Evolutionary conservation across 2,797 vertebrate species (phyloP).

Genomic region (Platyrinchus mystaceus): DNA sequence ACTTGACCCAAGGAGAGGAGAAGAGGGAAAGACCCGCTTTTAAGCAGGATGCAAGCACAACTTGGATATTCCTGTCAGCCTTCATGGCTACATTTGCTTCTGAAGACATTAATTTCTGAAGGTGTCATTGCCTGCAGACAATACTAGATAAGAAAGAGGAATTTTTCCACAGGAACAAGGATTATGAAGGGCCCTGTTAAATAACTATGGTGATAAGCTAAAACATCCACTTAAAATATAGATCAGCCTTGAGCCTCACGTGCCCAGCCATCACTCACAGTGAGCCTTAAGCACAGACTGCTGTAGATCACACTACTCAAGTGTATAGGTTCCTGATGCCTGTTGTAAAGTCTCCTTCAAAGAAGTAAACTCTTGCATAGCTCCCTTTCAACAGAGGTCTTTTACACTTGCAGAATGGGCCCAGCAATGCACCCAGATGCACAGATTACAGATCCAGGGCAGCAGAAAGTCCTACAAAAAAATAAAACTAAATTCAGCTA

Average conservation of each 20-base stretch:
- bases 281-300: not conserved
- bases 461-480: not conserved
- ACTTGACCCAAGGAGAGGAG: not conserved
- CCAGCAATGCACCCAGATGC: not conserved
- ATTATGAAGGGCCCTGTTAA: slow-evolving; percentile 30
- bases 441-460: not conserved
- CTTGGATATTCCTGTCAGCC: not conserved
- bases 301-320: not conserved
- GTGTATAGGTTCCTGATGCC: not conserved
- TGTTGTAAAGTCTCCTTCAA: not conserved
- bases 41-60: not conserved
- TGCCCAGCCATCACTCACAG: slow-evolving; percentile 22
- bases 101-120: slow-evolving; percentile 27
- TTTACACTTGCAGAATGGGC: not conserved
- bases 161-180: slow-evolving; percentile 31
- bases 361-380: not conserved
- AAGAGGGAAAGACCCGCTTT: not conserved
- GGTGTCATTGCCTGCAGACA: slow-evolving; percentile 28
- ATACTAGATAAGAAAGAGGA: slow-evolving; percentile 19
- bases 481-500: not conserved
- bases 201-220: slow-evolving; percentile 40
- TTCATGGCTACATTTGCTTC: not conserved
- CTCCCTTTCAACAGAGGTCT: not conserved
- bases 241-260: slow-evolving; percentile 32
- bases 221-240: slow-evolving; percentile 50